Percentiles rank a stretch among this genome's conserved stretches.
Evolutionary conservation across 2,888 invertebrate species (phyloP).

Genomic region (Anoplius nigerrimus): DNA sequence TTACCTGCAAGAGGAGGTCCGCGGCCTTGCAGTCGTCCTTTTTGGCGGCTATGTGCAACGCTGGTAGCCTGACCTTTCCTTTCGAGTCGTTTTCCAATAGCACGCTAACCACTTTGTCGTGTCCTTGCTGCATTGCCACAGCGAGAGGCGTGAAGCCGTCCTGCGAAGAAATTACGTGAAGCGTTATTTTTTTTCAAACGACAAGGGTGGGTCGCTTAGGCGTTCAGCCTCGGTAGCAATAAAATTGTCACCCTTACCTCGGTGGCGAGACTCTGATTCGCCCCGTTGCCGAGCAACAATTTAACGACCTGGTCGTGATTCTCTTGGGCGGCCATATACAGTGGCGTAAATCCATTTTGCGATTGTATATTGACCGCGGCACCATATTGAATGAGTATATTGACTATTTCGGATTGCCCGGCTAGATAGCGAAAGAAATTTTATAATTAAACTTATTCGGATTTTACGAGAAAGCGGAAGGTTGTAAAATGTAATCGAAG

Average conservation of each 20-base stretch:
- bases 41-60: constrained; percentile 98
- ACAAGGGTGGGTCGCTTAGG: too few species aligned
- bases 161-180: constrained; percentile 64
- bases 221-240: background rate
- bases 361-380: constrained; percentile 98
- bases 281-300: constrained; percentile 92
- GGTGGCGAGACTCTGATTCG: constrained; percentile 96
- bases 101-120: constrained; percentile 97
- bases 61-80: constrained; percentile 96
- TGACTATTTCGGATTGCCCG: constrained; percentile 95
- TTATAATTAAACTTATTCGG: constrained; percentile 13
- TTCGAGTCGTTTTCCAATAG: constrained; percentile 96
- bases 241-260: constrained; percentile 80
- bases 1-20: constrained; percentile 88
- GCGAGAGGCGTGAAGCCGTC: constrained; percentile 99
- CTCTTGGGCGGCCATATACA: constrained; percentile 99
- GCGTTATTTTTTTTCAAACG: too few species aligned
- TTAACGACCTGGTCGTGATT: constrained; percentile 96
- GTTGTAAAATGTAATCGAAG: background rate
- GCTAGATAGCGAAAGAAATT: constrained; percentile 76
- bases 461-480: background rate
- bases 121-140: constrained; percentile 99
- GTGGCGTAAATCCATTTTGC: constrained; percentile 97
- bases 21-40: constrained; percentile 99
- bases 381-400: constrained; percentile 91